These are phyloP conservation scores for Sinopyrophorus schimmeli DNA, from an alignment of 2,888 invertebrate species.

Conservation along the genomic window DNA sequence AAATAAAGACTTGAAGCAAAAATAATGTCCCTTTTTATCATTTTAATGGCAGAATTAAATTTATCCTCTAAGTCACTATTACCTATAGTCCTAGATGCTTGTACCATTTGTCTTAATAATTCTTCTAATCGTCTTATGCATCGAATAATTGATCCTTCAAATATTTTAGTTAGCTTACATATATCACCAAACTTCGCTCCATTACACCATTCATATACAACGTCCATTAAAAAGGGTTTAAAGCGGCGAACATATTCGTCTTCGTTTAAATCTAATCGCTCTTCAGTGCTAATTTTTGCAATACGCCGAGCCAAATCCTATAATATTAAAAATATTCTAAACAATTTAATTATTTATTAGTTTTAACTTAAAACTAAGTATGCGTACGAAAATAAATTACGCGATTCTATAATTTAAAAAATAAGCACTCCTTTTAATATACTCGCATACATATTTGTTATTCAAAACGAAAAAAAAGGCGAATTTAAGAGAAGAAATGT, in stretches of 20 bases:
- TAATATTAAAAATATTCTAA: constrained; percentile 2
- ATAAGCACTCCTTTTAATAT: no score
- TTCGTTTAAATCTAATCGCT: constrained; percentile 86
- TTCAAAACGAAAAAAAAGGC: no score
- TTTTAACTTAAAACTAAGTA: no score
- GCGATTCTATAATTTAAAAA: no score
- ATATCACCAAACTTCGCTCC: constrained; percentile 90
- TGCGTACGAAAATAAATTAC: no score
- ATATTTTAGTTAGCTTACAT: constrained; percentile 95
- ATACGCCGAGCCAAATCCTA: constrained; percentile 91
- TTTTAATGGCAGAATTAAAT: constrained; percentile 88
- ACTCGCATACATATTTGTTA: no score
- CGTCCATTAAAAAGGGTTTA: constrained; percentile 95
- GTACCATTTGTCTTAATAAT: constrained; percentile 90
- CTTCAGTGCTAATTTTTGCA: constrained; percentile 83
- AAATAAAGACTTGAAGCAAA: constrained; percentile 98
- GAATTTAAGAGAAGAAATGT: no score
- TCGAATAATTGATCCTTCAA: constrained; percentile 89
- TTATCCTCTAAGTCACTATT: constrained; percentile 95
- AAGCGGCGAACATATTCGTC: constrained; percentile 90
- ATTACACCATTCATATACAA: constrained; percentile 94
- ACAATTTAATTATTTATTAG: no score
- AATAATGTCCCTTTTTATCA: constrained; percentile 97
- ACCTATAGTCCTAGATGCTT: constrained; percentile 95
- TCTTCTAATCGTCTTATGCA: constrained; percentile 97